Evolutionary conservation across 1,140 invertebrate species (phyloP).

Genomic region (Camponotus pennsylvanicus): DNA sequence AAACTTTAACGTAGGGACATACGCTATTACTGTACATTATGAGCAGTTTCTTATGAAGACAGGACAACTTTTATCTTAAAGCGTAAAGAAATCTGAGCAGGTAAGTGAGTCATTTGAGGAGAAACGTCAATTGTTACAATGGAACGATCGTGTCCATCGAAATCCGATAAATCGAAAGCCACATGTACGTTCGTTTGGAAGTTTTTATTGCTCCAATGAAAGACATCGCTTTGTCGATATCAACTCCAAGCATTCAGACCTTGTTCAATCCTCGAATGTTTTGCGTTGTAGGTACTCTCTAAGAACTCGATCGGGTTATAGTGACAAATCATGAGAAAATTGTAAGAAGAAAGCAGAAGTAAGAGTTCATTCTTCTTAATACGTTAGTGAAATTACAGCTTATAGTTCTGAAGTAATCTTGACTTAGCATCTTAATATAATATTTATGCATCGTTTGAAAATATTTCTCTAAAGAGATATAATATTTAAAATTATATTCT

Average conservation of each 20-base stretch:
- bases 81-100: background rate
- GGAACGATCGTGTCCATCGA: slow-evolving; percentile 10
- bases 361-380: background rate
- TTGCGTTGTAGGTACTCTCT: background rate
- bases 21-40: background rate
- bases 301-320: background rate
- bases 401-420: background rate
- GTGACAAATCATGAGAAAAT: background rate
- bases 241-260: slow-evolving; percentile 4
- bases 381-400: background rate
- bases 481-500: background rate
- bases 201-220: slow-evolving; percentile 19
- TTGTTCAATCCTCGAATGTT: slow-evolving; percentile 23
- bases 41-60: background rate
- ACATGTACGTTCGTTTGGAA: slow-evolving; percentile 4
- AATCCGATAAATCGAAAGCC: slow-evolving; percentile 30
- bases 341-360: background rate
- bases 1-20: background rate
- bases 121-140: background rate
- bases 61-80: background rate
- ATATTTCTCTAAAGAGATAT: too few species aligned
- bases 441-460: background rate
- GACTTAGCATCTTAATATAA: background rate
- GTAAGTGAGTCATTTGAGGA: background rate
- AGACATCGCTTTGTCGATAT: background rate